phyloP scores from a whole-genome alignment of 2,888 invertebrate species.

The Vannuccia rotundouncinata region DNA sequence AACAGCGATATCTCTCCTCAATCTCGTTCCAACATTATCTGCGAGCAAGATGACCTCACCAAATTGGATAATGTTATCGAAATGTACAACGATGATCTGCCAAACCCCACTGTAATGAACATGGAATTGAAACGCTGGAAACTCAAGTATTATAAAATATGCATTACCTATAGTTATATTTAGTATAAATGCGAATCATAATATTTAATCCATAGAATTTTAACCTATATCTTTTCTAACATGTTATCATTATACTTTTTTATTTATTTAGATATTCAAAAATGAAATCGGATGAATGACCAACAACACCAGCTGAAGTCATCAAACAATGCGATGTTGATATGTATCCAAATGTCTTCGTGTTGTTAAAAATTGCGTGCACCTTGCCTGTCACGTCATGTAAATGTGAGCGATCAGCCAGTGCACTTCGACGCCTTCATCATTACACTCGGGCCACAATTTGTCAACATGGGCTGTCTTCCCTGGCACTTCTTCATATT shows the following conservation, averaged over 20 bases:
- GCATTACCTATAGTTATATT: background rate
- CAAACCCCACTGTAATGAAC: background rate
- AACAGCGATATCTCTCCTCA: conserved; percentile 2
- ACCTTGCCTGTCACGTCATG: too few relatives aligned
- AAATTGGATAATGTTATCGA: conserved; percentile 16
- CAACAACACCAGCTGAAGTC: too few relatives aligned
- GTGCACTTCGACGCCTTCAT: too few relatives aligned
- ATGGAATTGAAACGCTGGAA: conserved; percentile 23
- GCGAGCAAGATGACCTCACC: conserved; percentile 18
- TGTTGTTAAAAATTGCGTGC: too few relatives aligned
- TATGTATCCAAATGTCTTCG: too few relatives aligned
- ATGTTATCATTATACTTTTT: background rate
- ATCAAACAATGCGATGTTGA: too few relatives aligned
- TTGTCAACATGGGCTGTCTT: too few relatives aligned
- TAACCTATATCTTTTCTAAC: background rate
- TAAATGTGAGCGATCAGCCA: too few relatives aligned
- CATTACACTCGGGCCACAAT: too few relatives aligned
- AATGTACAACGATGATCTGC: conserved; percentile 22
- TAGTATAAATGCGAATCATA: background rate
- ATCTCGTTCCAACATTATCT: conserved; percentile 26
- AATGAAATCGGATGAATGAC: too few relatives aligned
- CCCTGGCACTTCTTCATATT: too few relatives aligned
- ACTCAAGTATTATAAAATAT: conserved; percentile 20
- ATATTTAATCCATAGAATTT: background rate
- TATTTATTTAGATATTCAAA: background rate